These are phyloP conservation scores for Drosophila setifemur DNA, from an alignment of 1,140 invertebrate species.

Conservation along the genomic window DNA sequence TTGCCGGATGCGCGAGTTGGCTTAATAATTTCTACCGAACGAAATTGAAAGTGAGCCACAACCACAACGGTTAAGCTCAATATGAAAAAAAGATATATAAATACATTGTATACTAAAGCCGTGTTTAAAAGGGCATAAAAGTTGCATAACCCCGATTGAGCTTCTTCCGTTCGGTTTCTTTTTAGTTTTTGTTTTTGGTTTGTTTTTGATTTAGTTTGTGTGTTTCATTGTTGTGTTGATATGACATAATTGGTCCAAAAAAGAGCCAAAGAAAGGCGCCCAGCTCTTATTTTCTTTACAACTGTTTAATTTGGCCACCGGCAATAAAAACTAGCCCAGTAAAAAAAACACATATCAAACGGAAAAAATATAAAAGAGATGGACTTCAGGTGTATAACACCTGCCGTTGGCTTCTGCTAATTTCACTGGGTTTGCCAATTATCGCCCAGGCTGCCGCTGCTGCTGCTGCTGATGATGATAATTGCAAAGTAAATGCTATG, in stretches of 20 bases:
- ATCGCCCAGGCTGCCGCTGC: conserved; percentile 36
- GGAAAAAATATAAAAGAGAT: conserved; percentile 18
- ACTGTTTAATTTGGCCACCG: conserved; percentile 35
- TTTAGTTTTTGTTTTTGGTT: conserved; percentile 1
- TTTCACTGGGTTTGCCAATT: conserved; percentile 43
- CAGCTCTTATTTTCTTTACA: conserved; percentile 22
- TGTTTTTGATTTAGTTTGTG: not conserved
- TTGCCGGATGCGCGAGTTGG: conserved; percentile 29
- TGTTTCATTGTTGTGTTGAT: conserved; percentile 25
- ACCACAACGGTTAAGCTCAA: conserved; percentile 8
- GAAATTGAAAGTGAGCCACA: conserved; percentile 36
- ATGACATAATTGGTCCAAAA: conserved; percentile 61
- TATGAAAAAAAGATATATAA: conserved; percentile 26
- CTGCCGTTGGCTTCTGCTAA: conserved; percentile 28
- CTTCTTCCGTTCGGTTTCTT: conserved; percentile 27
- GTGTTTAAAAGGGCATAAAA: conserved; percentile 50
- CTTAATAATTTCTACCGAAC: conserved; percentile 34
- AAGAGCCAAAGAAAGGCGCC: conserved; percentile 24
- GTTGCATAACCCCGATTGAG: conserved; percentile 30
- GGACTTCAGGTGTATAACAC: conserved; percentile 32
- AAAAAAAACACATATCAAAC: not conserved
- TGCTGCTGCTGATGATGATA: no score
- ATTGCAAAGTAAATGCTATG: conserved; percentile 45
- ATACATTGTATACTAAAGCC: conserved; percentile 43
- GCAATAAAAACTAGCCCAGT: not conserved